These are phyloP conservation scores for Cirrhinus molitorella DNA, from an alignment of 2,797 vertebrate species.

Conservation along the genomic window DNA sequence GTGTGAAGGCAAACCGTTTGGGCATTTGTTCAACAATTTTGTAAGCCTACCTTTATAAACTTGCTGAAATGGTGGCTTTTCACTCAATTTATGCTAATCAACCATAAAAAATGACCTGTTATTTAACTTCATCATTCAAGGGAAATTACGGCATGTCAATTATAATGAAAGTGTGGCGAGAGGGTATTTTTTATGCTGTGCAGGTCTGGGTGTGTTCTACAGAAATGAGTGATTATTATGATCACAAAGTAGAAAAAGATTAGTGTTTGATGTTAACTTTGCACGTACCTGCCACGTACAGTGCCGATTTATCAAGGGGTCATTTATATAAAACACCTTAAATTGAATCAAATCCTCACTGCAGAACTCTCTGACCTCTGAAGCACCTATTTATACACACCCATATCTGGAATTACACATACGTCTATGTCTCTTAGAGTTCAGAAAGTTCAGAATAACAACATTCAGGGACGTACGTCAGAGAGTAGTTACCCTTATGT, in stretches of 20 bases:
- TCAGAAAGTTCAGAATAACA: constrained; percentile 70
- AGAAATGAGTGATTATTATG: constrained; percentile 62
- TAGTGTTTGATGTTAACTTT: constrained; percentile 52
- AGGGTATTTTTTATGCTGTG: constrained; percentile 8
- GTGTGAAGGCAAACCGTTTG: neutral
- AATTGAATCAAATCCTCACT: constrained; percentile 67
- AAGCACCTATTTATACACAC: constrained; percentile 61
- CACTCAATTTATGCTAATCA: constrained; percentile 54
- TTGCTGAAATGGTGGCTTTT: constrained; percentile 43
- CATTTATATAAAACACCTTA: constrained; percentile 36
- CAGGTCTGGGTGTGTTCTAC: constrained; percentile 52
- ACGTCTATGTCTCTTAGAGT: constrained; percentile 58
- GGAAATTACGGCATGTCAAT: constrained; percentile 55
- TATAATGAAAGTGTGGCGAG: constrained; percentile 50
- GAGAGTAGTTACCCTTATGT: constrained; percentile 20
- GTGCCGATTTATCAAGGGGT: constrained; percentile 52
- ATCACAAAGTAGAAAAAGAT: constrained; percentile 61
- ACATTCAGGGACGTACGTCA: constrained; percentile 53
- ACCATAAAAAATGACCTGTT: constrained; percentile 44
- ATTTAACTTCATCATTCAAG: constrained; percentile 47
- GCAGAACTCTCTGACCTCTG: constrained; percentile 55
- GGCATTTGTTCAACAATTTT: constrained; percentile 19
- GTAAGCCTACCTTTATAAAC: neutral
- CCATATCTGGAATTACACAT: constrained; percentile 67
- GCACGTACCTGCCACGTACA: constrained; percentile 44